Conservation (phyloP, 2,797 vertebrate species). For the Scolopax bukidnonensis region DNA sequence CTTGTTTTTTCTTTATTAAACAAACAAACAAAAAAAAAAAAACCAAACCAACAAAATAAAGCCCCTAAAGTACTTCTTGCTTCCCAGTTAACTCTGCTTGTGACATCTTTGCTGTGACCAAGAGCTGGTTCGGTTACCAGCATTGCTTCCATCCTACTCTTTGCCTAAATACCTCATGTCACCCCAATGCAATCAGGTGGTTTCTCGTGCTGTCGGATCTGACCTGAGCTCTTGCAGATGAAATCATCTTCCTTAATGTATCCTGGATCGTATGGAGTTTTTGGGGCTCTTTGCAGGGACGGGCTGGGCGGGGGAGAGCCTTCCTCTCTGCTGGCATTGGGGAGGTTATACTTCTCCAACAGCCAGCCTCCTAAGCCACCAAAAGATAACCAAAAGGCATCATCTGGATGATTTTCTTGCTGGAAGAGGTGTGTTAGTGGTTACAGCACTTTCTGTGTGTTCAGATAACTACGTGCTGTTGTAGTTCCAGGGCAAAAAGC, state of each 20-base stretch:
- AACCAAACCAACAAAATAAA: background rate
- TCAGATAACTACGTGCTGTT: background rate
- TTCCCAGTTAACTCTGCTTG: background rate
- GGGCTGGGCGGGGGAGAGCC: background rate
- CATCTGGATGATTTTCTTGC: background rate
- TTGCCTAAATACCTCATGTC: background rate
- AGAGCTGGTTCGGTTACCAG: background rate
- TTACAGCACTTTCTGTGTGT: background rate
- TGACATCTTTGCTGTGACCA: background rate
- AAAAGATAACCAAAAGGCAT: background rate
- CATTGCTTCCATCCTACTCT: rapidly evolving
- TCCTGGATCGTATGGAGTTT: background rate
- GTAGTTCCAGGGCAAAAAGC: background rate
- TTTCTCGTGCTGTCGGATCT: background rate
- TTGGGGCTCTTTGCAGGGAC: background rate
- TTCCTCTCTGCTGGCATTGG: background rate
- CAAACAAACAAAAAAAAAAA: too few species aligned
- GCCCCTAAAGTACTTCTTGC: background rate
- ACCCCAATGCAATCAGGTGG: background rate
- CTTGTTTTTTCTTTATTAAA: background rate
- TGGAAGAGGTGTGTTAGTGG: background rate
- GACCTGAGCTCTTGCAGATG: background rate
- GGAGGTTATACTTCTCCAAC: rapidly evolving
- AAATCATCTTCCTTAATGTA: background rate
- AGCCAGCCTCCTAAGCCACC: background rate